Base-by-base conservation (phyloP, 2,113 vertebrate genomes). In the Nicator chloris region DNA sequence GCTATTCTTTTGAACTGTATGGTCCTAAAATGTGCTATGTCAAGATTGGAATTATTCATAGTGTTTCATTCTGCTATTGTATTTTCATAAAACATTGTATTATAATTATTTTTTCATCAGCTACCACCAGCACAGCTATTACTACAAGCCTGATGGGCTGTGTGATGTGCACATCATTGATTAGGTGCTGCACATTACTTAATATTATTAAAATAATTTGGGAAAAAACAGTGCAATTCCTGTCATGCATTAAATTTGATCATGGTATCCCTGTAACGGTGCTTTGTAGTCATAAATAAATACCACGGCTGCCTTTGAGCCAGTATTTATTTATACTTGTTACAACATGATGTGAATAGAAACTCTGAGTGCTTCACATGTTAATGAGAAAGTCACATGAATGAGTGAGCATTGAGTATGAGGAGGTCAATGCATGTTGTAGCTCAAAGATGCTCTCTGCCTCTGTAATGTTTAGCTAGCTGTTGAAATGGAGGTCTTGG, bases 311-410 rank as follows among this genome's bases (percentile, higher is more conserved):
- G 19, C 66, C 61, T 94, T 59, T 60, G 27, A 45, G 26, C 54
- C 71, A 93, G 63, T 78, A 66, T 96, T 96, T 95, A 81, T 97
- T 68, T 92, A 70, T 51, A 72, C 61, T 83, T 89, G 44, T 91
- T 97, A 93, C 88, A 72, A 57, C 91, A 81, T 92, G 79, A 93
- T 95, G 54, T 75, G 90, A 95, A 83, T 80, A 89, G 83, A 95
- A 96, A 59, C 78, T 93, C 56, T 76, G 37, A 59, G 37, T 50
- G 68, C 81, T 97, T 97, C 92, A 91, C 79, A 87, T 49, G 17
- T 93, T 97, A 97, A 95, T 93, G 95, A 94, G 90, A 92, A 96
- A 97, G 95, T 97, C 94, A 70, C 92, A 71, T 88, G 97, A 96
- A 86, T 91, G 78, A 89, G 54, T 30, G 66, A 91, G 70, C 84